These are phyloP conservation scores for Galerucella pusilla DNA, from an alignment of 2,888 invertebrate genomes.

Conservation along the genomic window DNA sequence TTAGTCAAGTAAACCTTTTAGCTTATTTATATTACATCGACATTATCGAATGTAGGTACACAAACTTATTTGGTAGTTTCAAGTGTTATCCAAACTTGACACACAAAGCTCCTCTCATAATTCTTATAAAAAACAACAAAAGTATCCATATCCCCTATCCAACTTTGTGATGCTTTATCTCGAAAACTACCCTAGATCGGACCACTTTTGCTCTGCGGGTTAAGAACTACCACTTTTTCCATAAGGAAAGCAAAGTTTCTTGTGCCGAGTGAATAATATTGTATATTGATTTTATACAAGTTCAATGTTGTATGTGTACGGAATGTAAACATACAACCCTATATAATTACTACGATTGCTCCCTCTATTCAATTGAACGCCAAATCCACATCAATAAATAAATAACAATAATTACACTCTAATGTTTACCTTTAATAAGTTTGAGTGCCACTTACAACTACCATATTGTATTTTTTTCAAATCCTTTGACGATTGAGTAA, in stretches of 20 bases:
- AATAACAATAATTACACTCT: not conserved
- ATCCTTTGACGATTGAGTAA: not conserved
- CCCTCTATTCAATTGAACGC: not conserved
- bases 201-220: too few species aligned
- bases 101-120: too few species aligned
- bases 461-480: not conserved
- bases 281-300: too few species aligned
- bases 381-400: not conserved
- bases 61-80: not conserved
- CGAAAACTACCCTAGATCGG: too few species aligned
- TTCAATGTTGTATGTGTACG: not conserved
- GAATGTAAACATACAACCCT: not conserved
- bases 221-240: too few species aligned
- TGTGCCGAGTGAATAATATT: too few species aligned
- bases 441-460: not conserved
- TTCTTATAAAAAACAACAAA: too few species aligned
- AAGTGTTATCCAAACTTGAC: too few species aligned
- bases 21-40: constrained; percentile 3
- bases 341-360: not conserved
- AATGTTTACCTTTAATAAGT: constrained; percentile 6
- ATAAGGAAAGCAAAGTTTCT: too few species aligned
- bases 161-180: too few species aligned
- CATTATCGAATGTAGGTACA: not conserved
- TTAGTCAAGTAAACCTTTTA: constrained; percentile 14
- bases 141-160: too few species aligned